Base-by-base conservation (phyloP, 2,113 vertebrate species). In the Vanacampus margaritifer region DNA sequence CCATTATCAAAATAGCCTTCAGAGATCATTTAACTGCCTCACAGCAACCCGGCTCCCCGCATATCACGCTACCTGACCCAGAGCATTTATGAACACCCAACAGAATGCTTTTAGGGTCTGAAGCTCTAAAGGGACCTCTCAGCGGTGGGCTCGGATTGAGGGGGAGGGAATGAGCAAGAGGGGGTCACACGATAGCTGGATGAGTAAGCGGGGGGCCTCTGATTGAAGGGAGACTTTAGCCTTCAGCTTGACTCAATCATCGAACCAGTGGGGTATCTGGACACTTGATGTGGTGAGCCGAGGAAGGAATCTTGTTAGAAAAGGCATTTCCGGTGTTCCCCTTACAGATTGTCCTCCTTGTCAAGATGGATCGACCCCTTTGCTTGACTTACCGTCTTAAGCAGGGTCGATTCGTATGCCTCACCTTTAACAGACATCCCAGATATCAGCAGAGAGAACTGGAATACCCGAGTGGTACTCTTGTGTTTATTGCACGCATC, bases 211-310 rank as follows among this genome's bases (percentile, higher is more conserved):
- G 67, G 64, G 75, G 72, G 76, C 82, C 75, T 82, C 63, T 48
- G 59, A 84, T 78, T 68, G 75, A 71, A 78, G 67, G 74, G 73
- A 72, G 78, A 63, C 71, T 75, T 74, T 78, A 83, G 84, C 86
- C 88, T 87, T 89, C 78, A 78, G 81, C 79, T 86, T 89, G 89
- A 88, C 87, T 90, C 89, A 83, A 89, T 86, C 89, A 89, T 72
- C 71, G 76, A 71, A 86, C 83, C 83, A 51, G 83, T 75, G 69
- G 84, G 88, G 63, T 68, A 84, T 83, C 79, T 81, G 78, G 80
- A 84, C 84, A 83, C 84, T 79, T 76, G 71, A 85, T 73, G 26
- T 14, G 79, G 80, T 65, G 82, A 75, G 75, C 66, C 21, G 63
- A 75, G 72, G 66, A 75, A 80, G 79, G 68, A 76, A 80, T 83